Base-by-base conservation (phyloP, 2,113 vertebrate species). In the Channa maculata region DNA sequence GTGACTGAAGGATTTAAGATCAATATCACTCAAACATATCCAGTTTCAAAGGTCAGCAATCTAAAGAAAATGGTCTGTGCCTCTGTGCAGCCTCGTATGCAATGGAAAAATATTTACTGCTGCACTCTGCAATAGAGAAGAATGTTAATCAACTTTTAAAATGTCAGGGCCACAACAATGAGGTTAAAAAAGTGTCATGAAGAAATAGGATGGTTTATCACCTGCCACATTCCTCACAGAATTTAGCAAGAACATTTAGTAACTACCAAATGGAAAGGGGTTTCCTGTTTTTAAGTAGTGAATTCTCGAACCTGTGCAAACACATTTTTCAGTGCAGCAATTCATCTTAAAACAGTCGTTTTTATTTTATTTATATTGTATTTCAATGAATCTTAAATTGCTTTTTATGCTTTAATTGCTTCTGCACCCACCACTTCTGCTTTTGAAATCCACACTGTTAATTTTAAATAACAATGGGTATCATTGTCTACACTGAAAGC, bases 381-480 rank as follows among this genome's bases (percentile, higher is more conserved):
- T 51, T 48, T 46, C 9, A 1, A 68, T 59, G 8, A 60, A 52
- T 64, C 68, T 72, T 24, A 48, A 80, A 60, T 36, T 53, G 14
- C 38, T 52, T 67, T 9, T 68, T 58, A 43, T 46, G 5, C 3
- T 41, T 15, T 1, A 4, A 43, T 63, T 62, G 59, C 36, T 61
- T 73, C 72, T 65, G 68, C 24, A 3, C 49, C 38, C 5, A 33
- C 24, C 55, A 63, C 41, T 75, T 52, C 59, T 45, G 37, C 59
- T 49, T 69, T 49, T 38, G 63, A 60, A 71, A 75, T 75, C 45
- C 58, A 61, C 13, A 0, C 8, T 36, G 67, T 72, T 76, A 50
- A 82, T 79, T 75, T 24, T 86, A 52, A 79, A 79, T 85, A 79
- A 68, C 71, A 82, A 46, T 76, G 43, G 51, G 48, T 72, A 50